Evolutionary conservation across 2,113 vertebrate species (phyloP), one percentile per base, ranked within the genome.

Genomic region (Excalfactoria chinensis): DNA sequence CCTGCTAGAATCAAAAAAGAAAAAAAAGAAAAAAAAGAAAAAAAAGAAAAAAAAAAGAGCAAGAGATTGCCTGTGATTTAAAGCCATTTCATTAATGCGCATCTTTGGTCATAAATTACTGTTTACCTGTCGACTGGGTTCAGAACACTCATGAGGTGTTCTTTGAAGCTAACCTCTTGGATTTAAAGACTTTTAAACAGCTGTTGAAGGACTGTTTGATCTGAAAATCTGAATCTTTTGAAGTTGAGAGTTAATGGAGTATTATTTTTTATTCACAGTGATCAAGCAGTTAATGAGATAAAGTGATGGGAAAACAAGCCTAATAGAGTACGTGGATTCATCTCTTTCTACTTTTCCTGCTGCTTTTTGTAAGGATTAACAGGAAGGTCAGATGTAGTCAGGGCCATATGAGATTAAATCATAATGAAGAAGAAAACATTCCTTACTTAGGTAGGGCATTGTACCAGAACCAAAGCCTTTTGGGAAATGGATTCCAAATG

Each of bases 231-330:
- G 75, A 96, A 88, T 86, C 84, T 88, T 98, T 98, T 98, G 97
- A 98, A 98, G 97, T 85, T 96, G 93, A 95, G 88, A 96, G 81
- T 96, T 97, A 98, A 97, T 95, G 94, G 95, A 96, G 96, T 95
- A 95, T 92, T 95, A 74, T 94, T 97, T 53, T 97, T 93, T 95
- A 96, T 97, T 97, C 95, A 96, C 93, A 97, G 84, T 97, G 95
- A 98, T 98, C 97, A 97, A 97, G 97, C 96, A 97, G 96, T 96
- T 97, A 97, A 98, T 97, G 97, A 98, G 97, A 97, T 96, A 96
- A 97, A 97, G 90, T 66, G 96, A 96, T 90, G 82, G 90, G 86
- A 95, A 98, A 94, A 96, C 55, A 83, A 81, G 86, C 93, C 96
- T 97, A 97, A 97, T 93, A 95, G 96, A 97, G 91, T 92, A 90